Evolutionary conservation across 2,113 vertebrate genomes (phyloP), one percentile per base, ranked within the genome.

Genomic region (Vulpes vulpes): DNA sequence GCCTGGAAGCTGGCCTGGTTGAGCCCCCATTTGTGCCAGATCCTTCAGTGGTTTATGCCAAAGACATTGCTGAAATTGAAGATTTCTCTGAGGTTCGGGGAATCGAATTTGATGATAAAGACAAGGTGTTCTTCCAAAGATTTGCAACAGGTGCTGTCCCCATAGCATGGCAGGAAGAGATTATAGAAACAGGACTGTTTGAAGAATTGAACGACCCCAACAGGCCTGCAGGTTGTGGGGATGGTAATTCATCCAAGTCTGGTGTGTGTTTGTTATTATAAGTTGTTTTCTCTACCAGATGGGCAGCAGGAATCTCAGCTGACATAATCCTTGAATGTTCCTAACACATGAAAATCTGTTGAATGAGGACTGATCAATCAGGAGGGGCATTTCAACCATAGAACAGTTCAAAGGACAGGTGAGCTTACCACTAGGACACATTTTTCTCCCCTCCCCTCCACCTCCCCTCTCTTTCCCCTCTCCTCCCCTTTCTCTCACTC

Each of bases 81-180:
- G 99, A 99, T 96, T 99, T 99, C 98, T 99, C 99, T 1, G 99
- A 99, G 97, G 89, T 99, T 94, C 98, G 98, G 92, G 99, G 99
- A 94, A 98, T 99, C 3, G 99, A 99, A 94, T 99, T 99, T 83
- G 99, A 99, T n/a, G 98, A 99, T 87, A 99, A 99, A 94, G 99
- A 99, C 87, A 98, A 99, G 20, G 99, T 99, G 80, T 99, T 99
- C 98, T 99, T 99, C 98, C 99, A 99, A 92, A 99, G 98, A 96
- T 99, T 99, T 98, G 98, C 99, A 1, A 99, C 99, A 0, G 99
- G 99, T 12, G 99, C 99, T 2, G 98, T 99, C 53, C 65, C 99
- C 73, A 99, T 99, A 76, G 98, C 98, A 1, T 99, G 99, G 99
- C 99, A 99, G 98, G 98, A 99, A 88, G 99, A 99, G 98, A 99